Percentiles rank a stretch among this genome's conserved stretches.
Evolutionary conservation across 2,797 vertebrate genomes (phyloP).

Genomic region (Ctenosaura bakeri): DNA sequence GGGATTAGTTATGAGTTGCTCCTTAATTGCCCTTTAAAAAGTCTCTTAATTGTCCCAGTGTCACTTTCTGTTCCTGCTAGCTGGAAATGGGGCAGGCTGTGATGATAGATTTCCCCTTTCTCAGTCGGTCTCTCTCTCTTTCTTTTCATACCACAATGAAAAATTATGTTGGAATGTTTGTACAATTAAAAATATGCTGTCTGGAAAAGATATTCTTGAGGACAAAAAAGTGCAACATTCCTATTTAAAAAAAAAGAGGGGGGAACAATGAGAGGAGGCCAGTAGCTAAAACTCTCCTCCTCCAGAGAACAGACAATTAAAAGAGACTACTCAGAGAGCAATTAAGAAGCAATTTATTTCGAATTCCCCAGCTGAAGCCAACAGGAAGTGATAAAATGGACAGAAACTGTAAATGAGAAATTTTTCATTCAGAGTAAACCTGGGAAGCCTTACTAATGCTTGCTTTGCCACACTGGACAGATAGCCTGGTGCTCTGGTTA

Average conservation of each 20-base stretch:
- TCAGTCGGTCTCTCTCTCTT: no score
- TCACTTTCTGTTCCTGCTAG: background rate
- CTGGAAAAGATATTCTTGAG: background rate
- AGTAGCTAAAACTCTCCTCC: slow-evolving; percentile 3
- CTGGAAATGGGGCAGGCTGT: no score
- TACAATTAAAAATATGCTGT: background rate
- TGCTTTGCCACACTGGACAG: background rate
- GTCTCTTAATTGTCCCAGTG: background rate
- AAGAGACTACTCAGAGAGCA: background rate
- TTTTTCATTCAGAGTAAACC: background rate
- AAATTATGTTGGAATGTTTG: background rate
- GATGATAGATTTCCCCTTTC: background rate
- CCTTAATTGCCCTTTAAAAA: background rate
- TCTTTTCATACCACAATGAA: background rate
- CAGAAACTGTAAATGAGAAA: background rate
- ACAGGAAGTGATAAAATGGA: background rate
- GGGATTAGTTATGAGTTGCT: background rate
- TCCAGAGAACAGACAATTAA: slow-evolving; percentile 26
- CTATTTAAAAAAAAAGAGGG: no score
- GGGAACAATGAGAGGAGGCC: background rate
- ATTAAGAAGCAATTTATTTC: slow-evolving; percentile 23
- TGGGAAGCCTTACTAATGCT: slow-evolving; percentile 4
- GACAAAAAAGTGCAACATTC: background rate
- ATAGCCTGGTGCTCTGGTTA: background rate
- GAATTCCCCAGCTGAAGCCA: background rate